Evolutionary conservation across 2,113 vertebrate genomes (phyloP).

Genomic region (Brienomyrus longianalis): DNA sequence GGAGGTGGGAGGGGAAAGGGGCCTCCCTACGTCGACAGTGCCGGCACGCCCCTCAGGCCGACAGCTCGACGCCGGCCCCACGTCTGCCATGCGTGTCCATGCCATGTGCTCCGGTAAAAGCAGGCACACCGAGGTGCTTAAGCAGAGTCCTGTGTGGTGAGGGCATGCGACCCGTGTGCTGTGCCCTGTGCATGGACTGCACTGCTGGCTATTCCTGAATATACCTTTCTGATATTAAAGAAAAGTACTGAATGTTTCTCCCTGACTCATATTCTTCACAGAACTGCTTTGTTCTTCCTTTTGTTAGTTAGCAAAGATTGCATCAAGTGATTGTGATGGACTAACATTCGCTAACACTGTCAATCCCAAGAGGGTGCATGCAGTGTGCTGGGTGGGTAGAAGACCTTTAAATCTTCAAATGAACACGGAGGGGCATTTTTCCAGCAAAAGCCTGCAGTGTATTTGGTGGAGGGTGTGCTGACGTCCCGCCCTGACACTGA

Average conservation of each 20-base stretch:
- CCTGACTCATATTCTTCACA: background rate
- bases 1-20: background rate
- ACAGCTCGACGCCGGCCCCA: background rate
- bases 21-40: background rate
- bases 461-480: background rate
- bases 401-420: background rate
- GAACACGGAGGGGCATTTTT: background rate
- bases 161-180: background rate
- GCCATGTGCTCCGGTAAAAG: background rate
- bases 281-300: background rate
- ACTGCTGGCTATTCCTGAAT: background rate
- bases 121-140: background rate
- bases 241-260: background rate
- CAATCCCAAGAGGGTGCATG: background rate
- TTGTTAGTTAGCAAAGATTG: background rate
- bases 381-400: background rate
- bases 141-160: background rate
- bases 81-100: background rate
- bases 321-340: background rate
- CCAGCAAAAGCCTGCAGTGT: background rate
- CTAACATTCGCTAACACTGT: background rate
- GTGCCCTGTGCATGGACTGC: background rate
- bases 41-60: background rate
- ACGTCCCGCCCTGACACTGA: background rate
- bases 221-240: background rate